Evolutionary conservation across 2,797 vertebrate genomes (phyloP).

Genomic region (Momotus momota): DNA sequence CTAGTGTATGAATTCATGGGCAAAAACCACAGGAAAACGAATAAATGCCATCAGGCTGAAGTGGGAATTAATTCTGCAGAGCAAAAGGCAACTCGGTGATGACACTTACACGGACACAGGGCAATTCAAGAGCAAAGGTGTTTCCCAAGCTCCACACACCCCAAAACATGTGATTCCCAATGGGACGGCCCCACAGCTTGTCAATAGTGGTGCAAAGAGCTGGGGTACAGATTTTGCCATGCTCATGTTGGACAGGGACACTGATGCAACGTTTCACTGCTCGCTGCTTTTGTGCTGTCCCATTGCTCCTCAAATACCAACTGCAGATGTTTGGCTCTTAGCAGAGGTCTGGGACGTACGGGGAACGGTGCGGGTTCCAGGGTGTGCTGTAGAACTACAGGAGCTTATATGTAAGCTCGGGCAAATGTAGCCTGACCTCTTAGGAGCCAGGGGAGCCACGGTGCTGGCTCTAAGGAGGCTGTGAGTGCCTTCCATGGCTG

Average conservation of each 20-base stretch:
- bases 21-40: background rate
- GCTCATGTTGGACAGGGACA: background rate
- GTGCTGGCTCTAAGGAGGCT: background rate
- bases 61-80: background rate
- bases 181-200: background rate
- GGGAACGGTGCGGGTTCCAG: background rate
- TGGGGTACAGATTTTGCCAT: background rate
- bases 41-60: background rate
- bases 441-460: background rate
- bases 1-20: background rate
- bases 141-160: background rate
- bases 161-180: background rate
- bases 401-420: background rate
- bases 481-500: fast-evolving
- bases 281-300: background rate
- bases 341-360: background rate
- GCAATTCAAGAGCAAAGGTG: background rate
- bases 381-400: background rate
- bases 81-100: background rate
- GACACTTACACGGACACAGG: background rate
- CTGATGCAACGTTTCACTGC: background rate
- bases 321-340: background rate
- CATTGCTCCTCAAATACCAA: background rate
- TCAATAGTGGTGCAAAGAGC: background rate
- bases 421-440: background rate